These are phyloP conservation scores for Margarornis squamiger DNA, from an alignment of 2,797 vertebrate genomes.

Conservation along the genomic window DNA sequence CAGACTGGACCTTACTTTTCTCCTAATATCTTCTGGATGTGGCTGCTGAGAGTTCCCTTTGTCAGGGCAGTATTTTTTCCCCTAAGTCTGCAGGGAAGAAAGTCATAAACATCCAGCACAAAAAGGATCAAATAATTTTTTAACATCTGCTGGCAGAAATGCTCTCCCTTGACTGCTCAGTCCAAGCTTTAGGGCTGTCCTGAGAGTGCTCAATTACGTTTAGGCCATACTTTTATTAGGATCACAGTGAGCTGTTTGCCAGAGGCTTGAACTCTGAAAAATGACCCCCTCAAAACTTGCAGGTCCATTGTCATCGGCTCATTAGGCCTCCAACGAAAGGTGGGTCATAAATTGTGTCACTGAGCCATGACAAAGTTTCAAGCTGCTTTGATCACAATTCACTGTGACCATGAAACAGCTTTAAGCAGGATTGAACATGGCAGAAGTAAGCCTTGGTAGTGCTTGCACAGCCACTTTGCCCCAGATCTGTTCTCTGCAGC, in stretches of 20 bases:
- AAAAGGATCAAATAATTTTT: slow-evolving; percentile 7
- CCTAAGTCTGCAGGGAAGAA: not conserved
- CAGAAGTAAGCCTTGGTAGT: not conserved
- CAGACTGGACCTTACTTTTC: not conserved
- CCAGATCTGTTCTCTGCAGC: not conserved
- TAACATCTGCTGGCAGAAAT: not conserved
- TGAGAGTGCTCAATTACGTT: slow-evolving; percentile 46
- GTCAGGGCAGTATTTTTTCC: slow-evolving; percentile 16
- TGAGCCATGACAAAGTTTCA: not conserved
- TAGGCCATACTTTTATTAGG: slow-evolving; percentile 36
- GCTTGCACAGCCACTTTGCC: not conserved
- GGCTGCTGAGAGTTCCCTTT: not conserved
- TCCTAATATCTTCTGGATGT: not conserved
- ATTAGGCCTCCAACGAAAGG: slow-evolving; percentile 22
- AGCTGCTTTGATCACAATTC: not conserved
- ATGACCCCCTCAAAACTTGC: not conserved
- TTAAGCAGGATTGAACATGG: not conserved
- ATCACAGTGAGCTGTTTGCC: not conserved
- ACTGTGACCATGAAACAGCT: not conserved
- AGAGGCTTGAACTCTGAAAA: slow-evolving; percentile 43
- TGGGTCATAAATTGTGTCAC: not conserved
- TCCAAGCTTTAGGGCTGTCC: slow-evolving; percentile 1
- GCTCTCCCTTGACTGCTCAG: not conserved
- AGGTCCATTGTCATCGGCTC: not conserved
- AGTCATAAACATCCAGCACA: not conserved